Evolutionary conservation across 2,797 vertebrate species (phyloP).

Genomic region (Chrysocyon brachyurus): DNA sequence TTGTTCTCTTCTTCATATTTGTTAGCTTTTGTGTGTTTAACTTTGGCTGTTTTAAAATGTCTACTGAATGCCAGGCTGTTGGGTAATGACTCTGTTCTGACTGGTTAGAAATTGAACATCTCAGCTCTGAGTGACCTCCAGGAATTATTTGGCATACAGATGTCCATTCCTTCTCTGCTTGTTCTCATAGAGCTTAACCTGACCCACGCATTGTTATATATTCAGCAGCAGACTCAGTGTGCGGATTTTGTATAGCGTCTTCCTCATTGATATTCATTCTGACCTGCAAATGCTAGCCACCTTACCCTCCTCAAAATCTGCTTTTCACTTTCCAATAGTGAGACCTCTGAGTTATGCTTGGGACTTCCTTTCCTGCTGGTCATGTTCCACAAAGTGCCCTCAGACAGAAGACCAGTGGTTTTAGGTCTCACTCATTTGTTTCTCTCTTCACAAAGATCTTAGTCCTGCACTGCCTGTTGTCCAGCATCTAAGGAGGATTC

Average conservation of each 20-base stretch:
- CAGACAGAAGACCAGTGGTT: neutral
- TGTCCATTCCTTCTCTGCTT: neutral
- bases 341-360: neutral
- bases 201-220: accelerated
- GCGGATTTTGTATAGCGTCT: neutral
- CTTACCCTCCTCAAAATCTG: neutral
- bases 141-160: neutral
- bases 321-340: neutral
- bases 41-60: neutral
- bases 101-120: neutral
- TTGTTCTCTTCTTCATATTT: neutral
- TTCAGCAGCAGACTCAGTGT: neutral
- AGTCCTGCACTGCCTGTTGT: neutral
- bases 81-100: neutral
- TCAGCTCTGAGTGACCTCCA: neutral
- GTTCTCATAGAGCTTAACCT: neutral
- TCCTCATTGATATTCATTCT: neutral
- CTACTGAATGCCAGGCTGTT: neutral
- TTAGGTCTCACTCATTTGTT: neutral
- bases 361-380: neutral
- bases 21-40: neutral
- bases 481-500: neutral
- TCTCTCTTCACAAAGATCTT: neutral
- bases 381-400: neutral
- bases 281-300: neutral